Evolutionary conservation across 2,888 invertebrate species (phyloP), one percentile per base, ranked within the genome.

Genomic region (Eumerus sabulonum): DNA sequence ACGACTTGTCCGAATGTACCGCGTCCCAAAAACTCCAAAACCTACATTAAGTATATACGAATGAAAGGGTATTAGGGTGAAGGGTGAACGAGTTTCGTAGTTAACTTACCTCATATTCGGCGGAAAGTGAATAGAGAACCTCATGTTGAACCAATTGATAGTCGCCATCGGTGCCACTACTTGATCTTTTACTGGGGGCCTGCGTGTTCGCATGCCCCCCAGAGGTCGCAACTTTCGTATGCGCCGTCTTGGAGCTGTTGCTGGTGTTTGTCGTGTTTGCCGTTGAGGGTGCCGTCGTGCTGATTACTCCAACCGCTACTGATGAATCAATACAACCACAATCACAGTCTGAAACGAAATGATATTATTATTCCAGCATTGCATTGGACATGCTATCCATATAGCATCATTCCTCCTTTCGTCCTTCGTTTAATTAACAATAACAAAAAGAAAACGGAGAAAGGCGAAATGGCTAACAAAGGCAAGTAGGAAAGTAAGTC

Each of bases 1-100:
- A 99, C 99, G 87, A 99, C 99, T 92, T 97, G 93, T 83, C 99
- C 99, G 91, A 99, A 99, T 84, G 99, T 99, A 86, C 99, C 99
- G 85, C 99, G 94, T 84, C 99, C 99, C 87, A 99, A 93, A 91
- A 99, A 99, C 91, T 99, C 99, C 90, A 99, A 92, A 87, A 99
- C 99, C 92, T 98, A 92, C 86, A 90, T 47, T 13, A 40, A 44
- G 68, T 57, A 53, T 40, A 40, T 3, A 4, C 7, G 19, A 13
- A 57, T 51, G 16, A 12, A 57, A 7, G 3, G 1, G 48, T 47
- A 7, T 70, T 44, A n/a, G 4, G 17, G n/a, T 19, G 1, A 54
- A 19, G 48, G 47, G n/a, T n/a, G n/a, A n/a, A n/a, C n/a, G n/a
- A n/a, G 2, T 1, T 11, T 5, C n/a, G 54, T 48, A n/a, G 5